phyloP scores from a whole-genome alignment of 2,888 invertebrate genomes.

The Drosophila fulvimacula region DNA sequence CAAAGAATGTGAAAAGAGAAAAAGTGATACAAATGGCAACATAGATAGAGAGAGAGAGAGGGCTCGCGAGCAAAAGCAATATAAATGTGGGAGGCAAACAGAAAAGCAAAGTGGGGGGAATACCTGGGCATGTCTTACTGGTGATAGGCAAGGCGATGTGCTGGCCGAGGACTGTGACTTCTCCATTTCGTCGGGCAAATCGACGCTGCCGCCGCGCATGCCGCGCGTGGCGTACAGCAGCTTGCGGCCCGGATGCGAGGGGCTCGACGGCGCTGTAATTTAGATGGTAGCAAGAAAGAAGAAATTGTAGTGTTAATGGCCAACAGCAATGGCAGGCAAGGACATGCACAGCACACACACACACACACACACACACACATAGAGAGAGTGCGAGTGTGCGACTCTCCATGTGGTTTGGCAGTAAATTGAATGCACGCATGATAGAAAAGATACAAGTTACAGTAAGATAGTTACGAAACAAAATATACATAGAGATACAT shows the following conservation, averaged over 20 bases:
- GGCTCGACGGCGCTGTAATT: constrained; percentile 93
- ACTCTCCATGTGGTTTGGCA: constrained; percentile 48
- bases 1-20: constrained; percentile 4
- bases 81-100: constrained; percentile 47
- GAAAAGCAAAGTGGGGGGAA: constrained; percentile 57
- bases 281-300: constrained; percentile 46
- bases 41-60: not conserved
- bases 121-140: constrained; percentile 87
- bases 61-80: constrained; percentile 3
- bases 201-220: constrained; percentile 96
- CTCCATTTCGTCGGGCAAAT: constrained; percentile 95
- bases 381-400: not conserved
- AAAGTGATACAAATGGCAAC: constrained; percentile 6
- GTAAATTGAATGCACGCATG: constrained; percentile 64
- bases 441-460: constrained; percentile 41
- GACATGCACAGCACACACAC: constrained; percentile 35
- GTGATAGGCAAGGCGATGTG: constrained; percentile 97
- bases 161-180: constrained; percentile 96
- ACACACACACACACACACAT: constrained; percentile 16
- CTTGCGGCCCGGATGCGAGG: constrained; percentile 93
- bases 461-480: constrained; percentile 22
- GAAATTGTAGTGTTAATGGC: constrained; percentile 58
- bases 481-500: constrained; percentile 29
- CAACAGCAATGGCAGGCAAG: constrained; percentile 36
- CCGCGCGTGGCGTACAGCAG: constrained; percentile 90